Percentiles rank a stretch among this genome's conserved stretches.
Evolutionary conservation across 1,140 invertebrate species (phyloP).

Genomic region (Bombus impatiens): DNA sequence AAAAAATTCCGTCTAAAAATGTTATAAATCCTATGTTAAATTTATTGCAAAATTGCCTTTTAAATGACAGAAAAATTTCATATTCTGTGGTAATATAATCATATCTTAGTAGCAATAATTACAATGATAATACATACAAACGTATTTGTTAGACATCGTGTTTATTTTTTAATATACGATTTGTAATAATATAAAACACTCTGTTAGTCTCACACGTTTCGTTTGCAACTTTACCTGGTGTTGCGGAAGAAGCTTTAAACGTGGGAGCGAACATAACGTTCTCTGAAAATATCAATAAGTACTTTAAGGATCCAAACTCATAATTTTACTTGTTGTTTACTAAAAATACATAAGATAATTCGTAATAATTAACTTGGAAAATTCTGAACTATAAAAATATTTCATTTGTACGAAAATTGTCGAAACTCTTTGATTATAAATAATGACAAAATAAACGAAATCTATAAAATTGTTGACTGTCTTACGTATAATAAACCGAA

Average conservation of each 20-base stretch:
- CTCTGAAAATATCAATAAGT: conserved; percentile 85
- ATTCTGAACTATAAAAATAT: background rate
- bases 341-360: background rate
- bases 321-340: background rate
- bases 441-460: background rate
- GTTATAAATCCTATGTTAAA: background rate
- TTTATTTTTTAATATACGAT: background rate
- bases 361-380: background rate
- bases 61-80: too few species aligned
- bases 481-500: too few species aligned
- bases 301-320: conserved; percentile 34
- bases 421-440: background rate
- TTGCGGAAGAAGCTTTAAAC: conserved; percentile 89
- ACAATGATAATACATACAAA: background rate
- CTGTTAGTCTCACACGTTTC: conserved; percentile 52
- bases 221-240: conserved; percentile 85
- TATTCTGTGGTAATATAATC: too few species aligned
- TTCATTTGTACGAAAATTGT: background rate
- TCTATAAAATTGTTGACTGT: background rate
- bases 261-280: conserved; percentile 88
- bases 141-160: background rate
- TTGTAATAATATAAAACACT: conserved; percentile 10
- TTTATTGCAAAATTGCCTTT: background rate
- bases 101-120: background rate
- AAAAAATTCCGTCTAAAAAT: background rate